A percentile compares a stretch with the other conserved stretches of the same genome.
These are phyloP conservation scores for Grus americana DNA, from an alignment of 2,113 vertebrate species.

Conservation along the genomic window DNA sequence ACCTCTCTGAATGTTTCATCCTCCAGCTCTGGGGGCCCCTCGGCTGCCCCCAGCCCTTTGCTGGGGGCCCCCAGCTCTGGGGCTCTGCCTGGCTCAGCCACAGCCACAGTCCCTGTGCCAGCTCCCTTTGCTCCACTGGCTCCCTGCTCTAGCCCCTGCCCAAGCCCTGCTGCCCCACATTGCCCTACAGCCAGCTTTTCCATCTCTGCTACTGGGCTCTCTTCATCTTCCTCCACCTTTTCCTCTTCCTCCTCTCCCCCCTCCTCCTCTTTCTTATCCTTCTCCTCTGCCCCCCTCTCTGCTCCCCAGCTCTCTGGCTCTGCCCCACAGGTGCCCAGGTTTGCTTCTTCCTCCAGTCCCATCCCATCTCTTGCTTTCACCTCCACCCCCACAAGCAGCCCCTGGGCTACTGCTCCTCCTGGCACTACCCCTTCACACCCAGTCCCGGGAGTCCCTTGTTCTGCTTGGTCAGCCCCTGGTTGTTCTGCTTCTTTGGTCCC, in stretches of 20 bases:
- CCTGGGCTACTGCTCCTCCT: not conserved
- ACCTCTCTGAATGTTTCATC: not conserved
- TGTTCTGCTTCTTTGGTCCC: not conserved
- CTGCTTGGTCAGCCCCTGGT: not conserved
- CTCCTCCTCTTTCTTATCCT: not conserved
- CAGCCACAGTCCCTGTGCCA: not conserved
- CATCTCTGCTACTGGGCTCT: not conserved
- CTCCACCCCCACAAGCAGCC: not conserved
- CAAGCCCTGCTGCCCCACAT: not conserved
- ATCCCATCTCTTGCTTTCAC: not conserved
- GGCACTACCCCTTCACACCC: not conserved
- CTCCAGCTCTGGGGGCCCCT: not conserved
- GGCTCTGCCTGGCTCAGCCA: not conserved
- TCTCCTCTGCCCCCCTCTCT: not conserved
- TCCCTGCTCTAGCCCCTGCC: not conserved
- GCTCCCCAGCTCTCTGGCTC: not conserved
- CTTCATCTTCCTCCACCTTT: not conserved
- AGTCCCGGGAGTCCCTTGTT: not conserved
- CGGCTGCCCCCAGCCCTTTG: rapidly evolving
- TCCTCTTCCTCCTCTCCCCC: not conserved
- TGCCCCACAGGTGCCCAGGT: not conserved
- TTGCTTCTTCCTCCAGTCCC: not conserved
- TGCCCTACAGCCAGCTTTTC: not conserved
- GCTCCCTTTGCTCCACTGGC: not conserved
- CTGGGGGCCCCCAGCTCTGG: not conserved